These are phyloP conservation scores for Cygnus buccinator DNA, from an alignment of 2,113 vertebrate genomes.

Conservation along the genomic window DNA sequence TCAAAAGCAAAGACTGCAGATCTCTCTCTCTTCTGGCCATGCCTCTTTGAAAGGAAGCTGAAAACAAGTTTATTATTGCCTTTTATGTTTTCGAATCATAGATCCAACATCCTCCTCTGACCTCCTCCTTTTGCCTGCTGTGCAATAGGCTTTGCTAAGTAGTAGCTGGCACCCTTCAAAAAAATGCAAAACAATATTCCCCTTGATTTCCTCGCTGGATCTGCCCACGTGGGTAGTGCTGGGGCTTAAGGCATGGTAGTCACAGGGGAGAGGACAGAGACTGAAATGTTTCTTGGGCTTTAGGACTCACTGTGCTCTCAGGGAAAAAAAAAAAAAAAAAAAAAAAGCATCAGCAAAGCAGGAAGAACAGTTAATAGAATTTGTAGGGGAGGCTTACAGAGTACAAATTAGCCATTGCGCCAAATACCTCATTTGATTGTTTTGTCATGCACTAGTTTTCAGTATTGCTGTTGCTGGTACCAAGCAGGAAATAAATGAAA, in stretches of 20 bases:
- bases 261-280: neutral
- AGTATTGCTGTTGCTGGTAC: neutral
- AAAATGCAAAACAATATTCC: neutral
- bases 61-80: neutral
- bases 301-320: neutral
- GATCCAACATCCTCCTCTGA: neutral
- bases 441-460: conserved; percentile 7
- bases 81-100: neutral
- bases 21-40: neutral
- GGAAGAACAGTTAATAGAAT: neutral
- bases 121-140: accelerated
- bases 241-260: neutral
- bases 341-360: neutral
- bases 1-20: neutral
- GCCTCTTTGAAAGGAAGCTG: neutral
- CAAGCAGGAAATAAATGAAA: conserved; percentile 29
- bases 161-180: neutral
- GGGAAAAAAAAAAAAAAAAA: neutral
- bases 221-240: neutral
- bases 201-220: neutral
- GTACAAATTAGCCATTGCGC: neutral
- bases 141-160: neutral
- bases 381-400: neutral
- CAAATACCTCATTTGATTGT: conserved; percentile 35
- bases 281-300: neutral